Evolutionary conservation across 1,140 invertebrate genomes (phyloP), one percentile per base, ranked within the genome.

Genomic region (Sweltsa coloradensis): DNA sequence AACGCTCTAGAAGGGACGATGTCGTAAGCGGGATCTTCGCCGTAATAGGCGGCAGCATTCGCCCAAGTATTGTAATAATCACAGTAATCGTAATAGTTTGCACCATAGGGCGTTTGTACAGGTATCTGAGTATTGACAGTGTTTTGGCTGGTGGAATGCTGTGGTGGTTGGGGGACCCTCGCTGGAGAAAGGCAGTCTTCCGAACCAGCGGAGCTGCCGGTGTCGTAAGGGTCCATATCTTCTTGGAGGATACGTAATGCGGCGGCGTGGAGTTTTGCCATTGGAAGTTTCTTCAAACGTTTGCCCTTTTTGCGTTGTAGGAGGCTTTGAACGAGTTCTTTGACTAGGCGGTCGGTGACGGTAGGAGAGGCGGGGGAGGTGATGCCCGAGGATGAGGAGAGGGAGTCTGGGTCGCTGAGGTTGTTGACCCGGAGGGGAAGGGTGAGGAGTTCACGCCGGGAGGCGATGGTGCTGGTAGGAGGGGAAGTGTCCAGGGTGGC

Each of bases 61-160:
- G 63, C 70, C 76, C 77, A 79, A 2, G 70, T 68, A 44, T 71
- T 68, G 50, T 77, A 81, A 56, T 79, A 80, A 14, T 72, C 62
- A 42, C 70, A 68, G 27, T 75, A 75, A 40, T 70, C 66, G 34
- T 60, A 52, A 56, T 66, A 62, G 42, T 59, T 56, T 41, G 56
- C 57, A 14, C 51, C 53, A 50, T 63, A 59, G 16, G 60, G 57
- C 31, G 72, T 67, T 48, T 65, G 60, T 6, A 68, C 66, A 3
- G 67, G 61, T 47, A 31, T 6, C 13, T 18, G 14, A 19, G 41
- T 14, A 25, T n/a, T 29, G 24, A 29, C 24, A 29, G 42, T 44
- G 14, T 37, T 6, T 18, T 14, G 7, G 34, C 16, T 37, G 23
- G 29, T 39, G 21, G 29, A 41, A 34, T 46, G 34, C 14, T 45